phyloP scores from a whole-genome alignment of 2,113 vertebrate genomes.

The Phycodurus eques region DNA sequence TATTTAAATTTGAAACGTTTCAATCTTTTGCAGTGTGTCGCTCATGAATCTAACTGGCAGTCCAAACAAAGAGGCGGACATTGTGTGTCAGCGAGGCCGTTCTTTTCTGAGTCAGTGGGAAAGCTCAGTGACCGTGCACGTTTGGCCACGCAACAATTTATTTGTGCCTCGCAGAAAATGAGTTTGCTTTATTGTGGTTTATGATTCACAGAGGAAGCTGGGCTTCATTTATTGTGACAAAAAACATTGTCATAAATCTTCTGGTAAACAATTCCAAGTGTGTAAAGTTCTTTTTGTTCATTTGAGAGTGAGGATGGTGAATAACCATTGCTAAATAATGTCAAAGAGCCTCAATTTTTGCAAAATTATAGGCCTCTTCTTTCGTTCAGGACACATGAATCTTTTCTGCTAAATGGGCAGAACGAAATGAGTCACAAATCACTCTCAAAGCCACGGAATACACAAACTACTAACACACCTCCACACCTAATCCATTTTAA shows the following conservation, averaged over 20 bases:
- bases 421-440: neutral
- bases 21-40: slow-evolving; percentile 27
- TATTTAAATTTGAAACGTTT: neutral
- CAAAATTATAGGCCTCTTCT: slow-evolving; percentile 3
- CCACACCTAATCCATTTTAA: neutral
- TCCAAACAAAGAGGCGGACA: neutral
- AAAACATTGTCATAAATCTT: slow-evolving; percentile 16
- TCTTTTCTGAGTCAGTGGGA: neutral
- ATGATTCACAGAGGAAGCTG: neutral
- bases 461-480: neutral
- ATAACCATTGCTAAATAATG: slow-evolving; percentile 48
- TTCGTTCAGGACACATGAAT: slow-evolving; percentile 23
- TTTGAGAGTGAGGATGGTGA: slow-evolving; percentile 26
- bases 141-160: neutral
- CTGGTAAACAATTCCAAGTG: slow-evolving; percentile 26
- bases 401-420: slow-evolving; percentile 26
- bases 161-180: neutral
- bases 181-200: neutral
- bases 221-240: neutral
- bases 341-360: slow-evolving; percentile 36
- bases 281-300: slow-evolving; percentile 19
- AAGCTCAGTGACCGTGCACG: neutral
- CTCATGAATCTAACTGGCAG: slow-evolving; percentile 35
- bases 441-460: neutral
- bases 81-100: slow-evolving; percentile 18